Percentiles rank a stretch among this genome's conserved stretches.
Conservation (phyloP, 2,888 invertebrate species). For the Melinaea marsaeus region DNA sequence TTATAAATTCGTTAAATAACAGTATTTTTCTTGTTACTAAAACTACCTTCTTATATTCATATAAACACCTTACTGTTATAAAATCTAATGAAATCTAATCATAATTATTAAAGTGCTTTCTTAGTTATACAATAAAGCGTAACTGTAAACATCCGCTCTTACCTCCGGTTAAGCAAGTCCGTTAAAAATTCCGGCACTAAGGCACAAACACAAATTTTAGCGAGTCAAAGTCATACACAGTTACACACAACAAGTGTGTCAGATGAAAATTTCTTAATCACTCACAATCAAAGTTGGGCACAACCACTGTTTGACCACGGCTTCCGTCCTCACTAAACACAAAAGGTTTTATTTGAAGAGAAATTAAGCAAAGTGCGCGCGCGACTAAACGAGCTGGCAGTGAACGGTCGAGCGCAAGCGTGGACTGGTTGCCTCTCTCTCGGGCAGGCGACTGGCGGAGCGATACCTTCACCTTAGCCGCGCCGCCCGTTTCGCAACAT, state of each 20-base stretch:
- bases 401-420: constrained; percentile 39
- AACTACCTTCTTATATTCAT: too few species aligned
- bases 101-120: constrained; percentile 37
- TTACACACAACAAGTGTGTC: constrained; percentile 76
- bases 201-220: constrained; percentile 75
- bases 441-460: constrained; percentile 66
- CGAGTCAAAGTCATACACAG: constrained; percentile 73
- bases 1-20: too few species aligned
- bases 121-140: constrained; percentile 70
- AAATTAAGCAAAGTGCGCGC: constrained; percentile 37
- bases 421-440: constrained; percentile 62
- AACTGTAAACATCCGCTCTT: constrained; percentile 74
- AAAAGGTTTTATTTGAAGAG: constrained; percentile 16
- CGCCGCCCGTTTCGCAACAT: constrained; percentile 66
- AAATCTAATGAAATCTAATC: constrained; percentile 26
- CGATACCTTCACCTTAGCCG: constrained; percentile 58
- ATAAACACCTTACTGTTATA: constrained; percentile 11
- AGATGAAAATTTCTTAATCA: constrained; percentile 41
- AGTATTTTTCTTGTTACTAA: too few species aligned
- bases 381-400: constrained; percentile 36
- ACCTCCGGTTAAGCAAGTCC: constrained; percentile 74
- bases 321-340: constrained; percentile 37
- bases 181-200: constrained; percentile 73
- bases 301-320: constrained; percentile 52
- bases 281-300: constrained; percentile 45